These are phyloP conservation scores for Girardinichthys multiradiatus DNA, from an alignment of 2,113 vertebrate genomes.

Conservation along the genomic window DNA sequence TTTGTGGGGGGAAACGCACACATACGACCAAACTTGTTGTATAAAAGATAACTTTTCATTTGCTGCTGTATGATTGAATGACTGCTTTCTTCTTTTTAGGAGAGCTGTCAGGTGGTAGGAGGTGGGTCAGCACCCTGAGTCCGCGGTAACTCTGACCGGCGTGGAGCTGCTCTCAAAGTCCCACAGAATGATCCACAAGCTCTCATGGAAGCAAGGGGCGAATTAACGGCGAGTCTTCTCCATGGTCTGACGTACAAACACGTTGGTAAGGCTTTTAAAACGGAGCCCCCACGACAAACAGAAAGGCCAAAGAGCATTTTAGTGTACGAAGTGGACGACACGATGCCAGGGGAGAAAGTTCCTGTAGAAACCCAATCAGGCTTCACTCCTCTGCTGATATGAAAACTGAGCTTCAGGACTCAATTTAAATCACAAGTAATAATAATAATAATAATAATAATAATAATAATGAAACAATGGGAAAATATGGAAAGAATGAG, in stretches of 20 bases:
- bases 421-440: slow-evolving; percentile 56
- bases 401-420: slow-evolving; percentile 61
- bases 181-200: slow-evolving; percentile 17
- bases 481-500: slow-evolving; percentile 68
- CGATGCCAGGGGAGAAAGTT: slow-evolving; percentile 51
- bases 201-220: slow-evolving; percentile 6
- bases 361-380: slow-evolving; percentile 46
- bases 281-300: slow-evolving; percentile 67
- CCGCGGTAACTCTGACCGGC: slow-evolving; percentile 44
- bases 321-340: slow-evolving; percentile 58
- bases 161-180: slow-evolving; percentile 36
- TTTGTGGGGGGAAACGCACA: slow-evolving; percentile 27
- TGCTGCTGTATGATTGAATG: slow-evolving; percentile 38
- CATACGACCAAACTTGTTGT: slow-evolving; percentile 38
- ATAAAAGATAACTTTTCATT: slow-evolving; percentile 57
- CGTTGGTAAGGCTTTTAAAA: slow-evolving; percentile 77
- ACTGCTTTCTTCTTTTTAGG: neutral
- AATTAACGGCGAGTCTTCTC: slow-evolving; percentile 11
- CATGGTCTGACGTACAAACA: slow-evolving; percentile 49
- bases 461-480: slow-evolving; percentile 54
- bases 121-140: slow-evolving; percentile 57
- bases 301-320: slow-evolving; percentile 39
- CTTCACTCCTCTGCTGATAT: slow-evolving; percentile 52
- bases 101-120: slow-evolving; percentile 9
- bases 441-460: slow-evolving; percentile 50